phyloP scores from a whole-genome alignment of 2,888 invertebrate genomes.

The Acanthacorydalis orientalis region DNA sequence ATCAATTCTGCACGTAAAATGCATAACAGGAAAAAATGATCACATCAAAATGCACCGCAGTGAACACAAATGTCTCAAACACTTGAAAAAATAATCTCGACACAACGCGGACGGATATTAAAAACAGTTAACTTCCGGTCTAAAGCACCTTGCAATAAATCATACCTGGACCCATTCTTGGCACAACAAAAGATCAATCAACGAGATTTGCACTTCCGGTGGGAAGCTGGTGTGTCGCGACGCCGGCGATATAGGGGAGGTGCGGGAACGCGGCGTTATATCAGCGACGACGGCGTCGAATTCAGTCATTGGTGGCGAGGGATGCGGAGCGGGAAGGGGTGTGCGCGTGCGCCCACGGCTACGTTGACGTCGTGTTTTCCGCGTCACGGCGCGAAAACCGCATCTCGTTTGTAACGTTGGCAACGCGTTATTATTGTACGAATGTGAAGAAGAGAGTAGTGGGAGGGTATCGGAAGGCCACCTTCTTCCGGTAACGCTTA shows the following conservation, averaged over 20 bases:
- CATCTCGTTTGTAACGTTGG: background rate
- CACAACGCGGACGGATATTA: background rate
- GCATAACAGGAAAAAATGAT: background rate
- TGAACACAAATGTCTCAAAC: background rate
- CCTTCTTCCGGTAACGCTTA: no score
- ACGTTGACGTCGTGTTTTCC: background rate
- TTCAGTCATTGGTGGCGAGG: background rate
- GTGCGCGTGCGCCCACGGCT: background rate
- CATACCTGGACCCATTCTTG: constrained; percentile 6
- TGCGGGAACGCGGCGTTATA: background rate
- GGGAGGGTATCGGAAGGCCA: no score
- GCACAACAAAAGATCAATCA: constrained; percentile 8
- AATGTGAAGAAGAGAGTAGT: no score
- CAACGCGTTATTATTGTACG: background rate
- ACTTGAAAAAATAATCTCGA: background rate
- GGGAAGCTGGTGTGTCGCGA: constrained; percentile 5
- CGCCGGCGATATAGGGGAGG: background rate
- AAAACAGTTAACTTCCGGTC: background rate
- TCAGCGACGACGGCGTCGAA: background rate
- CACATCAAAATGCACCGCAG: background rate
- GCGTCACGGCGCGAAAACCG: background rate
- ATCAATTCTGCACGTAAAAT: background rate
- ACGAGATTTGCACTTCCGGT: constrained; percentile 8
- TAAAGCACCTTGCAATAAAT: constrained; percentile 2
- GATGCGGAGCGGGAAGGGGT: background rate